Evolutionary conservation across 2,888 invertebrate genomes (phyloP), one percentile per base, ranked within the genome.

Genomic region (Xanthostigma xanthostigma): DNA sequence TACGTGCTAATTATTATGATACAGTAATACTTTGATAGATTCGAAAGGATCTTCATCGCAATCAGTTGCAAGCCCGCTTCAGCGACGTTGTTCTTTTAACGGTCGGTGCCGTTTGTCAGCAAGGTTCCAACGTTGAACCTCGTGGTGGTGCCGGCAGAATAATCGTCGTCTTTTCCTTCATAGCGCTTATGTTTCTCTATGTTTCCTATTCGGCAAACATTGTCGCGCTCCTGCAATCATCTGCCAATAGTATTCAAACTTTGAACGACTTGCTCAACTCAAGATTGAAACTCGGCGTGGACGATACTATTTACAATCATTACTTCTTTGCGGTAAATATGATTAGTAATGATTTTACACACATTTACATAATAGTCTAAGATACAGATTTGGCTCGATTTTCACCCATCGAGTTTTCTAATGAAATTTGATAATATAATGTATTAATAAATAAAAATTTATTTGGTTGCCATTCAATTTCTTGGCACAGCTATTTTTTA

Each of bases 151-250:
- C 71, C 62, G 76, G 76, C 13, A 64, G 74, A 46, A 61, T 62
- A 13, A 57, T 61, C 1, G 60, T 61, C 4, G 55, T 65, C 33
- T 59, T 62, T 36, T 53, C 60, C 1, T 61, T 64, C 46, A 49
- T 61, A 8, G 63, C 69, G 0, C 60, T 73, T 12, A 73, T 75
- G 72, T 73, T 74, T 46, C 60, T 81, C 12, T 80, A 78, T 60
- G 75, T 78, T 0, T 76, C 81, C 0, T 81, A 79, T 58, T 75
- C 79, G 0, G 81, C 81, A 0, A 79, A 78, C 59, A 79, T 82
- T 41, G 79, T 82, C 2, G 79, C 78, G 8, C 63, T 82, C 9
- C 68, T 81, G 4, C 80, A 80, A 56, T 75, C 80, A 0, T 75
- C 79, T 0, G 74, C 78, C 0, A 65, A 69, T 48, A 72, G 74